These are phyloP conservation scores for Aporophyla lueneburgensis DNA, from an alignment of 2,888 invertebrate genomes.

Conservation along the genomic window DNA sequence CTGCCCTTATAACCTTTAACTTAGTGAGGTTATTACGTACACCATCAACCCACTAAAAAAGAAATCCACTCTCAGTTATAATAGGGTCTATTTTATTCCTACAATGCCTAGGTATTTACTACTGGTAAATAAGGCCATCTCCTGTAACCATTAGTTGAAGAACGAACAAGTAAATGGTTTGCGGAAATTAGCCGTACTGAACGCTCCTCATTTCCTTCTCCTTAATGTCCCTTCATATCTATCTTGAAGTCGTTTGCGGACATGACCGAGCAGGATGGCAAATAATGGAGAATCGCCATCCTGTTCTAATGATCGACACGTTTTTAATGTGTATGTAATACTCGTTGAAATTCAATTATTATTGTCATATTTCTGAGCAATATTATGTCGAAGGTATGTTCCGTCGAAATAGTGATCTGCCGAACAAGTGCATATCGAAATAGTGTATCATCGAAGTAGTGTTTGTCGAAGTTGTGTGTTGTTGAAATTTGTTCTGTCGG, in stretches of 20 bases:
- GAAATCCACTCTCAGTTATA: not conserved
- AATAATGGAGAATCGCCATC: not conserved
- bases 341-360: too few relatives aligned
- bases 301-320: not conserved
- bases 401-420: too few relatives aligned
- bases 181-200: slow-evolving; percentile 57
- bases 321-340: not conserved
- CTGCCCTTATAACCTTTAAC: not conserved
- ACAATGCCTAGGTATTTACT: not conserved
- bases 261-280: slow-evolving; percentile 14
- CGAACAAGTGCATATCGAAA: too few relatives aligned
- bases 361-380: too few relatives aligned
- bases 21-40: not conserved
- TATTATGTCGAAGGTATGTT: too few relatives aligned
- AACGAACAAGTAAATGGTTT: slow-evolving; percentile 47
- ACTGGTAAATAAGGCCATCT: slow-evolving; percentile 10
- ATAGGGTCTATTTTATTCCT: not conserved
- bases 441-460: too few relatives aligned
- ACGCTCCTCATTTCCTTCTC: slow-evolving; percentile 19
- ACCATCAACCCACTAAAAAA: not conserved
- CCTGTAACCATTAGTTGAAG: slow-evolving; percentile 34
- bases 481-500: too few relatives aligned
- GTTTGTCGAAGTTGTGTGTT: too few relatives aligned
- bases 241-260: slow-evolving; percentile 25
- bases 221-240: not conserved